Conservation (phyloP, 1,140 invertebrate genomes). For the Augochlora pura region DNA sequence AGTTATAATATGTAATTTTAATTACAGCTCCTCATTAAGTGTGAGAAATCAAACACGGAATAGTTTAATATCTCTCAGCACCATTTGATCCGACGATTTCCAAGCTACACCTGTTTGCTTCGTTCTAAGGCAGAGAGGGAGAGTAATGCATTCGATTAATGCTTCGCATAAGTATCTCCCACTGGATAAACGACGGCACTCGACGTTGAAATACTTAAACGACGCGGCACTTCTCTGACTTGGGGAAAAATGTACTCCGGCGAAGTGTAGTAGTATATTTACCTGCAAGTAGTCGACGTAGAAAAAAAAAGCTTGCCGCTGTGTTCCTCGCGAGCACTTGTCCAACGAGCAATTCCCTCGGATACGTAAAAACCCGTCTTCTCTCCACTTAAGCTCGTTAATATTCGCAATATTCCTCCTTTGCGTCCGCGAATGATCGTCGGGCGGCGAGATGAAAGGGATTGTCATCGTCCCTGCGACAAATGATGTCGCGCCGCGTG, state of each 20-base stretch:
- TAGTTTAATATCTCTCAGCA: too few relatives aligned
- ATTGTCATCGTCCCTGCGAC: too few relatives aligned
- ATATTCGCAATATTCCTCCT: slow-evolving; percentile 17
- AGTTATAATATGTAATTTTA: too few relatives aligned
- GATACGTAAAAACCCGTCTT: slow-evolving; percentile 17
- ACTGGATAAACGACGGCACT: slow-evolving; percentile 29
- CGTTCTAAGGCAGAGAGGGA: too few relatives aligned
- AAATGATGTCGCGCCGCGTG: too few relatives aligned
- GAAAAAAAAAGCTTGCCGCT: slow-evolving; percentile 14
- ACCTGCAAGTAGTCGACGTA: slow-evolving; percentile 23
- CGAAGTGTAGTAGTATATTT: slow-evolving; percentile 25
- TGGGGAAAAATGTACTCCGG: slow-evolving; percentile 10
- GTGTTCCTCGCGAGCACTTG: slow-evolving; percentile 40
- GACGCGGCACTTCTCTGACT: background rate
- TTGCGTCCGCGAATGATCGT: background rate
- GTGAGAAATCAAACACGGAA: too few relatives aligned
- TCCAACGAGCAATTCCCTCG: slow-evolving; percentile 36
- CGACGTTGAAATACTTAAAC: slow-evolving; percentile 50
- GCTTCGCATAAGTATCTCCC: background rate
- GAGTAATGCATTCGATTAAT: background rate
- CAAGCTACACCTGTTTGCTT: background rate
- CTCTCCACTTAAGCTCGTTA: background rate
- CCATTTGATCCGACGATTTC: too few relatives aligned
- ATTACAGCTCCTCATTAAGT: too few relatives aligned
- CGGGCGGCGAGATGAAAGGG: too few relatives aligned